phyloP scores from a whole-genome alignment of 2,113 vertebrate genomes.

The Trematomus loennbergii region DNA sequence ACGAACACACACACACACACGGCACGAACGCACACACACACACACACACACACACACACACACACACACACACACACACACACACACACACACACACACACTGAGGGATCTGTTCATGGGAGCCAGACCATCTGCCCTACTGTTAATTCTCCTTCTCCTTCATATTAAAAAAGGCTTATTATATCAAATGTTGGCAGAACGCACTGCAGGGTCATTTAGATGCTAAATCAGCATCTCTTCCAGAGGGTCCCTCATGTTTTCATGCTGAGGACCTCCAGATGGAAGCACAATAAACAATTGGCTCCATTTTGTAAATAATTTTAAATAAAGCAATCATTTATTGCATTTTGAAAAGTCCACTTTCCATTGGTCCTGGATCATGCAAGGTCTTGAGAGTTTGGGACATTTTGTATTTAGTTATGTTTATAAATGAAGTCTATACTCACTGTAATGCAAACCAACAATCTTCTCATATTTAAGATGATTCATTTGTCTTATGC shows the following conservation, averaged over 20 bases:
- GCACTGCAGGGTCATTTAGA: slow-evolving; percentile 12
- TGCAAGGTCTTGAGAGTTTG: too few relatives aligned
- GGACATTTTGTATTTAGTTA: too few relatives aligned
- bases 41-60: not conserved
- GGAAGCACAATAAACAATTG: slow-evolving; percentile 12
- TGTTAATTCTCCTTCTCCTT: slow-evolving; percentile 43
- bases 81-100: not conserved
- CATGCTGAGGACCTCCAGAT: slow-evolving; percentile 22
- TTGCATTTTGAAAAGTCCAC: not conserved
- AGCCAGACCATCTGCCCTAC: slow-evolving; percentile 44
- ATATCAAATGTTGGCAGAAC: slow-evolving; percentile 39
- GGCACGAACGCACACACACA: too few relatives aligned
- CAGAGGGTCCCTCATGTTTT: slow-evolving; percentile 15
- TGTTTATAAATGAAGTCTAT: too few relatives aligned
- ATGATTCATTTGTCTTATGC: too few relatives aligned
- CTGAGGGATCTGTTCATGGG: slow-evolving; percentile 17
- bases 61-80: not conserved
- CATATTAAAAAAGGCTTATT: slow-evolving; percentile 44
- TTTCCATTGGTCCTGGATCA: not conserved
- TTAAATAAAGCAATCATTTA: not conserved
- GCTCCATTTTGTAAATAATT: slow-evolving; percentile 7
- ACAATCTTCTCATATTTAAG: too few relatives aligned
- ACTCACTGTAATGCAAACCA: too few relatives aligned
- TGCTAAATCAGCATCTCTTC: slow-evolving; percentile 19
- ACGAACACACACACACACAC: too few relatives aligned